Conservation (phyloP, 2,888 invertebrate species). For the Lagria hirta region DNA sequence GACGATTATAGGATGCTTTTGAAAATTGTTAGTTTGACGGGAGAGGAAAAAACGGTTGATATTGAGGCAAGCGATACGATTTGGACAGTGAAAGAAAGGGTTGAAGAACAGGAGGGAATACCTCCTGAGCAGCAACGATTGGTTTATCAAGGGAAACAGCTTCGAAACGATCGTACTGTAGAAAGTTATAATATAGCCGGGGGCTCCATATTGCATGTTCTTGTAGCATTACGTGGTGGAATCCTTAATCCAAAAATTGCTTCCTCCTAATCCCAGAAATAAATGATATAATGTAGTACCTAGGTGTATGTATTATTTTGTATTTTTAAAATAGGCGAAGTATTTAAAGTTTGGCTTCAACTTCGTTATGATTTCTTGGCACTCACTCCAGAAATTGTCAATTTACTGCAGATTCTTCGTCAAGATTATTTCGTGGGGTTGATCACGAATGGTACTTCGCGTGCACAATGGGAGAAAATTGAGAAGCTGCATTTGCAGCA, state of each 20-base stretch:
- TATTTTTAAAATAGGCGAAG: constrained; percentile 59
- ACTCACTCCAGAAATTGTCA: constrained; percentile 67
- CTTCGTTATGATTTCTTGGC: constrained; percentile 77
- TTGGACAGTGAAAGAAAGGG: constrained; percentile 46
- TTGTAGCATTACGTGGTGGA: constrained; percentile 50
- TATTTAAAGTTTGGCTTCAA: constrained; percentile 77
- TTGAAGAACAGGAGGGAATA: constrained; percentile 52
- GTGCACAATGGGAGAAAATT: constrained; percentile 88
- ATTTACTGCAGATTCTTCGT: constrained; percentile 69
- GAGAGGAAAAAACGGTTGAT: constrained; percentile 48
- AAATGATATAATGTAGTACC: constrained; percentile 1
- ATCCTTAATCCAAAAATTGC: too few relatives aligned
- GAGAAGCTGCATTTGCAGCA: constrained; percentile 67
- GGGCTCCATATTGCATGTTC: constrained; percentile 49
- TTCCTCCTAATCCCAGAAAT: constrained; percentile 5
- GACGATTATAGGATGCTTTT: too few relatives aligned
- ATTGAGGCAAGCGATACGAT: constrained; percentile 49
- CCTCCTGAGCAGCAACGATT: constrained; percentile 50
- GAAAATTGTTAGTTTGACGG: constrained; percentile 50
- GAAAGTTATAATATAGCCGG: constrained; percentile 48
- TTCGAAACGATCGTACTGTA: constrained; percentile 49
- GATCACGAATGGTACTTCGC: constrained; percentile 84
- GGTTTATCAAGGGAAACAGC: constrained; percentile 50
- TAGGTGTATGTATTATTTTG: too few relatives aligned
- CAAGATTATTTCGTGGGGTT: constrained; percentile 75